A percentile compares a stretch with the other conserved stretches of the same genome.
Evolutionary conservation across 2,797 vertebrate genomes (phyloP).

Genomic region (Acanthopagrus latus): DNA sequence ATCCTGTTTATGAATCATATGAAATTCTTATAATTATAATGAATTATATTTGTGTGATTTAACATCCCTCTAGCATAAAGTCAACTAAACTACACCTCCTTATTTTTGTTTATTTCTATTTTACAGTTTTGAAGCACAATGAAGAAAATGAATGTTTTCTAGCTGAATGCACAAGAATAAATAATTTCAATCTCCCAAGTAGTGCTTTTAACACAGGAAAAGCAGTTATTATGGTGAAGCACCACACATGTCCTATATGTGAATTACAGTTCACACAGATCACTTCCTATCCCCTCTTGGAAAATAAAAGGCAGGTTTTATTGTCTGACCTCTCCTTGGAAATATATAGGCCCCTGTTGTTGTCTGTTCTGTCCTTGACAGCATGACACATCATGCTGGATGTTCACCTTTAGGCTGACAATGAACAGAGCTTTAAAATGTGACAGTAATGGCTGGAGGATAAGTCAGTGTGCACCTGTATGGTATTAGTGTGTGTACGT

Average conservation of each 20-base stretch:
- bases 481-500: background rate
- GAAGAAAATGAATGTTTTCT: background rate
- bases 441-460: conserved; percentile 23
- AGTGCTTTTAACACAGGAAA: background rate
- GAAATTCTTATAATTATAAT: no score
- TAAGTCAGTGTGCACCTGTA: conserved; percentile 1
- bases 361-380: conserved; percentile 38
- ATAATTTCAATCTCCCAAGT: background rate
- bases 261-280: background rate
- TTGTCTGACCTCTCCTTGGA: conserved; percentile 26
- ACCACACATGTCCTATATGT: conserved; percentile 8
- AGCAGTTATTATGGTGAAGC: background rate
- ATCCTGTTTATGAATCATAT: background rate
- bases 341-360: conserved; percentile 19
- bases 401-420: conserved; percentile 43
- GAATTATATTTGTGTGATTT: background rate
- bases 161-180: conserved; percentile 4
- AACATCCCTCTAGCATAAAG: background rate
- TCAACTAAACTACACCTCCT: background rate
- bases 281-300: conserved; percentile 24
- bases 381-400: conserved; percentile 20
- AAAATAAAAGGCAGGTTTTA: conserved; percentile 26
- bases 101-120: background rate
- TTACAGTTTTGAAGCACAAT: background rate
- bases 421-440: conserved; percentile 36